These are phyloP conservation scores for Sorex araneus DNA, from an alignment of 2,113 vertebrate species.

Conservation along the genomic window DNA sequence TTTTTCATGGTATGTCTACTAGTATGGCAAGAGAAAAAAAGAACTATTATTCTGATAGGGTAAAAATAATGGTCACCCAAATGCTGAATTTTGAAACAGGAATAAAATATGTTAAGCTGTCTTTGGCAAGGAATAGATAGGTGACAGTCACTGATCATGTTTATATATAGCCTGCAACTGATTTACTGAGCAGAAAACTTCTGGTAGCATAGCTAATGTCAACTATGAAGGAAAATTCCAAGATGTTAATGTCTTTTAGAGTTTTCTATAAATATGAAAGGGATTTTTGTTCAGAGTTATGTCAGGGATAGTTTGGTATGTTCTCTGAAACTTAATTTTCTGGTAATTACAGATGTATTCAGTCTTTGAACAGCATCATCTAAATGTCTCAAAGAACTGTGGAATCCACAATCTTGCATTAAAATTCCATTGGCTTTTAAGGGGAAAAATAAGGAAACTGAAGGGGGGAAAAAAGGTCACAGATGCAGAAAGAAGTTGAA, in stretches of 20 bases:
- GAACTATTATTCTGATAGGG: neutral
- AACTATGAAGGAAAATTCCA: neutral
- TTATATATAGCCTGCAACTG: neutral
- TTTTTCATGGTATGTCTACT: neutral
- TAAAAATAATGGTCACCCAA: constrained; percentile 8
- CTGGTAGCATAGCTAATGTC: neutral
- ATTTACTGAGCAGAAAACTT: neutral
- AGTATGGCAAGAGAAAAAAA: constrained; percentile 34
- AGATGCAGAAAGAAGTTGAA: neutral
- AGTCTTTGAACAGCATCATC: constrained; percentile 1
- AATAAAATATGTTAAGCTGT: neutral
- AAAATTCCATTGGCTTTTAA: neutral
- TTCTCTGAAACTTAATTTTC: neutral
- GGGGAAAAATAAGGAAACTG: too few species aligned
- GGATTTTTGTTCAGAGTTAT: neutral
- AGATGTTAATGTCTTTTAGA: neutral
- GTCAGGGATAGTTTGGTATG: neutral
- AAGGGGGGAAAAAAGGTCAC: neutral
- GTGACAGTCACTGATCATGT: neutral
- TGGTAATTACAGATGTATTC: neutral
- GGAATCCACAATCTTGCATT: neutral
- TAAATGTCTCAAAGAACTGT: neutral
- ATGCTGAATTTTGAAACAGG: neutral
- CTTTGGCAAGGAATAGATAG: constrained; percentile 1
- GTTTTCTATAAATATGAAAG: neutral